A percentile compares a stretch with the other conserved stretches of the same genome.
Evolutionary conservation across 1,140 invertebrate genomes (phyloP).

Genomic region (Drosophila kikkawai): DNA sequence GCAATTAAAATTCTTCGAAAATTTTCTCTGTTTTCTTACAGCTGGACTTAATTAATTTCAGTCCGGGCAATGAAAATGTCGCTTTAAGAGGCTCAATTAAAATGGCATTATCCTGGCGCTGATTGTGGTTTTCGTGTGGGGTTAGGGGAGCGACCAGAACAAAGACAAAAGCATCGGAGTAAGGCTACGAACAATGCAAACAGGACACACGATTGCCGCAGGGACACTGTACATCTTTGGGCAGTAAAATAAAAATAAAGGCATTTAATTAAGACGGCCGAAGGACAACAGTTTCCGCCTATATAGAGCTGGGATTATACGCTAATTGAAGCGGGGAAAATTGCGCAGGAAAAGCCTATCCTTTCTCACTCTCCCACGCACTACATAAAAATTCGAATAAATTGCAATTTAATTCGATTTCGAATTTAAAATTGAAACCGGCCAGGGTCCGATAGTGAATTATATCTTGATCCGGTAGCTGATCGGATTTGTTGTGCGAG

Average conservation of each 20-base stretch:
- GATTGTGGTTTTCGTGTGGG: conserved; percentile 18
- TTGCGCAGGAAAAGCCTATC: not conserved
- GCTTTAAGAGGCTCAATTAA: conserved; percentile 68
- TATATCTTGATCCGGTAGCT: conserved; percentile 32
- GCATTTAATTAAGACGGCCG: conserved; percentile 48
- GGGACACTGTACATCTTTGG: conserved; percentile 43
- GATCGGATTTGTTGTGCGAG: conserved; percentile 38
- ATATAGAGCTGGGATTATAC: conserved; percentile 13
- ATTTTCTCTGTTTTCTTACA: conserved; percentile 53
- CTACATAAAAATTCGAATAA: conserved; percentile 11
- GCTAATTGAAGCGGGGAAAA: conserved; percentile 32
- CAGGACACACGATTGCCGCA: conserved; percentile 39
- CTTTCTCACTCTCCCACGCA: not conserved
- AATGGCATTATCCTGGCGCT: conserved; percentile 57
- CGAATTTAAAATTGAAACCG: conserved; percentile 24
- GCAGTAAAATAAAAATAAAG: conserved; percentile 42
- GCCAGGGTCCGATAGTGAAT: conserved; percentile 9
- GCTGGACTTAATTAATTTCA: conserved; percentile 59
- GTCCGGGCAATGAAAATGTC: conserved; percentile 29
- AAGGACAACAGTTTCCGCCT: conserved; percentile 17
- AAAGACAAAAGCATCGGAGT: conserved; percentile 7
- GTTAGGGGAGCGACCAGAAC: not conserved
- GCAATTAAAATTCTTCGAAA: conserved; percentile 25
- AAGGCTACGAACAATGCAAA: conserved; percentile 40
- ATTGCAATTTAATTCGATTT: conserved; percentile 38